These are phyloP conservation scores for Daphoenositta chrysoptera DNA, from an alignment of 2,113 vertebrate species.

Conservation along the genomic window DNA sequence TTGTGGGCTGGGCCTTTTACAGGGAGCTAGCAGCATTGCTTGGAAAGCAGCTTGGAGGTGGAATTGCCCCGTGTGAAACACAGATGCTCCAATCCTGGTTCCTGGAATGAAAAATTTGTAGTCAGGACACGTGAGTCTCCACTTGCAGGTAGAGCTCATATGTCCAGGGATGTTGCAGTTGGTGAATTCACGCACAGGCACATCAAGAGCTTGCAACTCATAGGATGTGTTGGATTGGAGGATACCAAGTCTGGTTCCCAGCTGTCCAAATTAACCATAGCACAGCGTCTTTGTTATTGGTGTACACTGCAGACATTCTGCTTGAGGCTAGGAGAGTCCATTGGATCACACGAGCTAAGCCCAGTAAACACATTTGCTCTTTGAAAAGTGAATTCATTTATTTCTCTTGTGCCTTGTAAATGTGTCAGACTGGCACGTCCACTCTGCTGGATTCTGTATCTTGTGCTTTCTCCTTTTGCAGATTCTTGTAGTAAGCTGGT, in stretches of 20 bases:
- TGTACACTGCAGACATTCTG: background rate
- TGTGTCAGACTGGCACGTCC: background rate
- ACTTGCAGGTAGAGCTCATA: background rate
- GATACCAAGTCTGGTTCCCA: background rate
- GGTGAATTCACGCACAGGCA: background rate
- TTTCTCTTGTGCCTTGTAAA: background rate
- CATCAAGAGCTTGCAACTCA: background rate
- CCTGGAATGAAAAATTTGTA: background rate
- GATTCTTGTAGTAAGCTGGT: background rate
- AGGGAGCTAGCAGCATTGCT: background rate
- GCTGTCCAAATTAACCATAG: background rate
- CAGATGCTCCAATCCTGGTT: background rate
- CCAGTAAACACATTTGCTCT: background rate
- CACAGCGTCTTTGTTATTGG: background rate
- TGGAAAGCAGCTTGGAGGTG: background rate
- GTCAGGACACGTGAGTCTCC: background rate
- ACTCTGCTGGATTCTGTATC: background rate
- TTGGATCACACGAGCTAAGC: background rate
- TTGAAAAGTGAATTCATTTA: background rate
- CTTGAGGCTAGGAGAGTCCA: background rate
- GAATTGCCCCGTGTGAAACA: background rate
- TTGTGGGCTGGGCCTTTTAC: background rate
- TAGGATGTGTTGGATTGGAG: background rate
- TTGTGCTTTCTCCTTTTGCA: background rate
- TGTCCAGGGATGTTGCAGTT: background rate